Evolutionary conservation across 2,113 vertebrate genomes (phyloP).

Genomic region (Leptobrachium leishanense): DNA sequence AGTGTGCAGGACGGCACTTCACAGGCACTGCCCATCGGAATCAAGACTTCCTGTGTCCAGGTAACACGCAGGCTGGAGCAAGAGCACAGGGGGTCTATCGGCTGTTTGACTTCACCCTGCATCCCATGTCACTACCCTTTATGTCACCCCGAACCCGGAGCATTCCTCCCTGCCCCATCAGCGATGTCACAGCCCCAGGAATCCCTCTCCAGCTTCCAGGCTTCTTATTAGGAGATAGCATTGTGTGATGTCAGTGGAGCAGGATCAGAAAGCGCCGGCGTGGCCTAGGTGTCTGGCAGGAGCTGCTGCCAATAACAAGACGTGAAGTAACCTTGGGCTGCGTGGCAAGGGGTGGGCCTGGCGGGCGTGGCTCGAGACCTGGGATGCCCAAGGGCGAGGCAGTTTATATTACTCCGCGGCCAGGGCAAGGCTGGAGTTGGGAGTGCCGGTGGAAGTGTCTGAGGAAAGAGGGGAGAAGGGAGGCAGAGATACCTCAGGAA

Average conservation of each 20-base stretch:
- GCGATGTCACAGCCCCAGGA: neutral
- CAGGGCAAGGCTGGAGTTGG: constrained; percentile 25
- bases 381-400: constrained; percentile 13
- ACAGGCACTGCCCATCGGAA: too few relatives aligned
- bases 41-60: too few relatives aligned
- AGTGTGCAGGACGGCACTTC: too few relatives aligned
- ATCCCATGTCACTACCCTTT: neutral
- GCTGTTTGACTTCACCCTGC: neutral
- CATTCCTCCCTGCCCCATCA: neutral
- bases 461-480: fast-evolving
- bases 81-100: too few relatives aligned
- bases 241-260: constrained; percentile 58
- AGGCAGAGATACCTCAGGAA: too few relatives aligned
- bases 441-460: neutral
- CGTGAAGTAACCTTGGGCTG: neutral
- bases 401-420: constrained; percentile 9
- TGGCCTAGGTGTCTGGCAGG: fast-evolving
- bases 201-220: constrained; percentile 27
- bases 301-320: constrained; percentile 51
- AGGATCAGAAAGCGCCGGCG: constrained; percentile 50
- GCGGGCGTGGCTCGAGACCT: constrained; percentile 36
- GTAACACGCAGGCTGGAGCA: too few relatives aligned
- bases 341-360: constrained; percentile 44
- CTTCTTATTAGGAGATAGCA: constrained; percentile 70
- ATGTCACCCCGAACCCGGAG: neutral